Evolutionary conservation across 2,888 invertebrate species (phyloP).

Genomic region (Limenitis camilla): DNA sequence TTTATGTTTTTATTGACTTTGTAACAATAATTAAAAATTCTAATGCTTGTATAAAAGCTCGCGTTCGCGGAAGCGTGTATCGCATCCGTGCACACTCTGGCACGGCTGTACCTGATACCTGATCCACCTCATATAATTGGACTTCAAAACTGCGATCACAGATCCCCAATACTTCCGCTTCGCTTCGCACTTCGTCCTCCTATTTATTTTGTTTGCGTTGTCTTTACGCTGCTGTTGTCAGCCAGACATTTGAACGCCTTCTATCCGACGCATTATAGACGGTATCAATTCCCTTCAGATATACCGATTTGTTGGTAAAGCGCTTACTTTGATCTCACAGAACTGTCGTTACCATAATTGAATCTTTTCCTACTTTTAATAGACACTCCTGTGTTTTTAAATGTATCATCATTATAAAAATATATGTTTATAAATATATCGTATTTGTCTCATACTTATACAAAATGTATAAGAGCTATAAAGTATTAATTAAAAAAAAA

Average conservation of each 20-base stretch:
- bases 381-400: background rate
- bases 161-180: constrained; percentile 73
- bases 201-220: constrained; percentile 70
- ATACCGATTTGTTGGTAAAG: constrained; percentile 39
- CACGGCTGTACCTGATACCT: constrained; percentile 31
- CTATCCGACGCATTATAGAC: constrained; percentile 62
- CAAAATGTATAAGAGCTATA: too few species aligned
- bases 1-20: too few species aligned
- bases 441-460: too few species aligned
- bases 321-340: constrained; percentile 29
- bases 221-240: constrained; percentile 57
- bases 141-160: constrained; percentile 70
- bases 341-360: constrained; percentile 24
- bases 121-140: constrained; percentile 70
- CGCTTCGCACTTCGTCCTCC: constrained; percentile 54
- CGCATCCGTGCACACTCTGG: constrained; percentile 11
- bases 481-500: too few species aligned
- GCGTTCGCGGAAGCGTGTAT: background rate
- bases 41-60: background rate
- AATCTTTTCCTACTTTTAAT: constrained; percentile 14
- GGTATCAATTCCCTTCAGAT: constrained; percentile 61
- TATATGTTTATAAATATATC: too few species aligned
- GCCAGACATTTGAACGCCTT: constrained; percentile 62
- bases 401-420: background rate
- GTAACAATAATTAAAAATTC: too few species aligned